Base-by-base conservation (phyloP, 1,140 invertebrate genomes). In the Rhagoletis zephyria region DNA sequence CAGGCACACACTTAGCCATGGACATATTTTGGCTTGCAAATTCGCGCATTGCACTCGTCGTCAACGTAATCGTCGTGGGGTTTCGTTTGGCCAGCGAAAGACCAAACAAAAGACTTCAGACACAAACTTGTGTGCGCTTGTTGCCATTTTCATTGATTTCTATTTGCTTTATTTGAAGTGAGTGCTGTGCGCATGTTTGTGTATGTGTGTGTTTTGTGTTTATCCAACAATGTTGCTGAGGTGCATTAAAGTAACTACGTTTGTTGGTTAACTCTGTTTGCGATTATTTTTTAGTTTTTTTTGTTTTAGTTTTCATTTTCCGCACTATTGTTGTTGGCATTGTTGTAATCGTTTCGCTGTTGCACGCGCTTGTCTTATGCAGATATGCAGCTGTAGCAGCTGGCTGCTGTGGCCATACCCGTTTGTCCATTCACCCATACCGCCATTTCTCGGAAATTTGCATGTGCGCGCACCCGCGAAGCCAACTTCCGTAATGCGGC, bases 311-410 rank as follows among this genome's bases (percentile, higher is more conserved):
- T 16, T 1, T 4, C 70, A 16, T 16, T 12, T 48, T 74, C 45
- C 14, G 12, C 70, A 30, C 40, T 61, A 65, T 42, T 16, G 40
- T 70, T 85, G 7, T 45, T 6, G 16, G 67, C 51, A n/a, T 51
- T 81, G 59, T 65, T 86, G 85, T 86, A 61, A 86, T 51, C 40
- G 14, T 85, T 85, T 51, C 65, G 48, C 77, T 65, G 14, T 81
- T 81, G n/a, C 74, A 81, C 48, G 51, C 74, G 51, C 74, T 81
- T 59, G 74, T 30, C 74, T 81, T 81, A 81, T 81, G 74, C 74
- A 81, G 74, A 81, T 81, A 16, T 48, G 48, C 74, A 81, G 74
- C 74, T 81, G 74, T 81, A 30, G 70, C 45, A 45, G 45, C 45
- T 81, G 12, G 61, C 61, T 63, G 16, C 14, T 63, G 45, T 6